Evolutionary conservation across 2,888 invertebrate species (phyloP), one percentile per base, ranked within the genome.

Genomic region (Cheilosia urbana): DNA sequence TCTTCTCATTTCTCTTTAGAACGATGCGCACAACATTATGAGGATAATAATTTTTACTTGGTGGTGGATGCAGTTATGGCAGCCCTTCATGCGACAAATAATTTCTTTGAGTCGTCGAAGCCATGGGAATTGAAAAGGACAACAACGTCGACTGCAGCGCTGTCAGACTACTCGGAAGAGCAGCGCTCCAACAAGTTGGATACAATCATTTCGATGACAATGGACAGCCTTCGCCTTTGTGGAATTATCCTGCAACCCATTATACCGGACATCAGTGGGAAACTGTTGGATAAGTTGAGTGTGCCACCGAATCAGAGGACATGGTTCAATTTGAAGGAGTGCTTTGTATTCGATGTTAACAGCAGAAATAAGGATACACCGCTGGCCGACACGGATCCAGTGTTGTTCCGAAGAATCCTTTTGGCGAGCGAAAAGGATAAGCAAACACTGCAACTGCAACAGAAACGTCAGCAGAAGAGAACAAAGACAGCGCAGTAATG

Each of bases 191-290:
- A 94, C 53, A 93, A 95, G 89, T 92, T 97, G 2, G 94, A 96
- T 89, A 94, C 95, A 17, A 94, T 98, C 63, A 93, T 99, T 75
- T 96, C 96, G 90, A 92, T 98, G 55, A 95, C 96, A 24, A 93
- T 98, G 93, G 98, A 99, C 92, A 95, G 96, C 0, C 92, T 98
- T 53, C 94, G 98, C 88, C 95, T 98, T 76, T 94, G 94, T 88
- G 95, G 95, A 17, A 95, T 98, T 81, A 94, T 97, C 47, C 92
- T 99, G 30, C 96, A 96, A 89, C 99, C 99, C 0, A 94, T 99
- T 24, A 94, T 97, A 72, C 99, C 99, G 4, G 94, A 93, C 66
- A 91, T 98, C 88, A 92, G 95, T 2, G 91, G 92, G 19, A 94
- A 93, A 87, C 92, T 98, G 76, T 93, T 99, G 87, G 94, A 96